Evolutionary conservation across 2,113 vertebrate genomes (phyloP).

Genomic region (Channa argus): DNA sequence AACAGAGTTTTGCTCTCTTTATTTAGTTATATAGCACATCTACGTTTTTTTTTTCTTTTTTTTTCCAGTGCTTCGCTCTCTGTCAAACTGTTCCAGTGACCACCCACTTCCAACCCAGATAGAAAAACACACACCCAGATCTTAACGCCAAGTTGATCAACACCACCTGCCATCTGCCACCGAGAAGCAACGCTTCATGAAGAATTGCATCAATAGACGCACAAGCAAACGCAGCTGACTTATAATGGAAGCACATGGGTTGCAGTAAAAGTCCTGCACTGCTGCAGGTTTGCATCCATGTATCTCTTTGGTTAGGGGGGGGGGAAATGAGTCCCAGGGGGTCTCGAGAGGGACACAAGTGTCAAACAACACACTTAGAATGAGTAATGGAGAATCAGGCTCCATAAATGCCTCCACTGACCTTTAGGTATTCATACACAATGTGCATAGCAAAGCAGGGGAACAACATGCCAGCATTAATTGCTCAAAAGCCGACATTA

Average conservation of each 20-base stretch:
- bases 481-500: conserved; percentile 69
- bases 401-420: conserved; percentile 74
- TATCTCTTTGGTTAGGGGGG: conserved; percentile 59
- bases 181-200: conserved; percentile 52
- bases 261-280: conserved; percentile 34
- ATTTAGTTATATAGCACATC: no score
- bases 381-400: conserved; percentile 76
- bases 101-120: conserved; percentile 21
- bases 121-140: conserved; percentile 13
- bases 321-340: conserved; percentile 60
- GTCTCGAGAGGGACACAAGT: conserved; percentile 49
- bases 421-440: conserved; percentile 75
- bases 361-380: conserved; percentile 78
- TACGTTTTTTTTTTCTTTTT: no score
- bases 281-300: conserved; percentile 64
- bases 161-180: conserved; percentile 50
- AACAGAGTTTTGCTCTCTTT: no score
- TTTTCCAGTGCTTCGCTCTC: background rate
- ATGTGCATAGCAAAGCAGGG: conserved; percentile 46
- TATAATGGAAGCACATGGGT: conserved; percentile 59
- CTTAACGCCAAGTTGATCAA: conserved; percentile 43
- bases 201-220: conserved; percentile 52
- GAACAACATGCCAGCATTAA: conserved; percentile 65
- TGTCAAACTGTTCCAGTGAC: conserved; percentile 20
- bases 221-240: conserved; percentile 32